These are phyloP conservation scores for Cepaea nemoralis DNA, from an alignment of 1,140 invertebrate species.

Conservation along the genomic window DNA sequence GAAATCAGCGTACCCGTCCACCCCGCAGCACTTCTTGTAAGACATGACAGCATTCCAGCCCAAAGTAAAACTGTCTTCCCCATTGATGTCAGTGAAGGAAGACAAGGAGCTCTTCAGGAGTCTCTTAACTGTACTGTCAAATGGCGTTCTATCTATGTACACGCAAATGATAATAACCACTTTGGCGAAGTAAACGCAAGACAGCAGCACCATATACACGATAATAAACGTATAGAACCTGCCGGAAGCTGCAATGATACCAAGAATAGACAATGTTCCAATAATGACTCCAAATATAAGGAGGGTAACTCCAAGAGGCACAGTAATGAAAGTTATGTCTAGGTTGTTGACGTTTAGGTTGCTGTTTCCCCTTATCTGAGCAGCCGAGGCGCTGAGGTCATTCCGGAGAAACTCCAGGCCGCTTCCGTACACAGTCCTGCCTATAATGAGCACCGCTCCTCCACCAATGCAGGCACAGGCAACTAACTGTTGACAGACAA, in stretches of 20 bases:
- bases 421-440: background rate
- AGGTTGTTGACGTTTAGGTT: background rate
- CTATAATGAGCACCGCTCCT: background rate
- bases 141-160: slow-evolving; percentile 14
- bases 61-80: background rate
- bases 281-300: slow-evolving; percentile 5
- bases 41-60: slow-evolving; percentile 28
- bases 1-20: slow-evolving; percentile 13
- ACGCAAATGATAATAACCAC: slow-evolving; percentile 18
- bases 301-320: slow-evolving; percentile 4
- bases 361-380: background rate
- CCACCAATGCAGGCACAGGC: background rate
- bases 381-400: background rate
- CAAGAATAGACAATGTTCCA: background rate
- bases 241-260: background rate
- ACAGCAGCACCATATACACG: background rate
- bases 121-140: slow-evolving; percentile 16
- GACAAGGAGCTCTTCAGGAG: background rate
- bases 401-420: background rate
- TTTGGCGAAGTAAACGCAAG: slow-evolving; percentile 6
- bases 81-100: background rate
- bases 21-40: slow-evolving; percentile 18
- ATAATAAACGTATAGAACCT: slow-evolving; percentile 16
- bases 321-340: slow-evolving; percentile 7
- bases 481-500: background rate